Evolutionary conservation across 1,140 invertebrate genomes (phyloP), one percentile per base, ranked within the genome.

Genomic region (Diabrotica virgifera): DNA sequence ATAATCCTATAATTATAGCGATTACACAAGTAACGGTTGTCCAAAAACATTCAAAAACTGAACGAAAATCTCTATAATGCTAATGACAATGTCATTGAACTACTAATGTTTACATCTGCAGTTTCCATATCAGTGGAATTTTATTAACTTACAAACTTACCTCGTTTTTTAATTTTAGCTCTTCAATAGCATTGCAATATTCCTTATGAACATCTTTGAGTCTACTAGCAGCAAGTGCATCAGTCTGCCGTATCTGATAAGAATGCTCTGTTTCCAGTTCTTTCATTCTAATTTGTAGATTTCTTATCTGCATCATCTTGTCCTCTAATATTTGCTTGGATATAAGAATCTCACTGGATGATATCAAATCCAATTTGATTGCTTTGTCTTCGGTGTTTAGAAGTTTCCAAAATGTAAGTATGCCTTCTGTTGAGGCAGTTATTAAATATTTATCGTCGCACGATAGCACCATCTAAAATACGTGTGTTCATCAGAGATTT

Each of bases 401-500:
- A 36, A 96, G 76, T 73, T 88, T 87, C 94, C 95, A 97, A 62
- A 96, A 83, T 61, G 92, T 90, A 11, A 97, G 83, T 0, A 88
- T 88, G 0, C 92, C 89, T 75, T 92, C 91, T 66, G 83, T 80
- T 2, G 88, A 87, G 6, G 88, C 85, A 6, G 90, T 90, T 36
- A 96, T 84, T 35, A 96, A 74, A 37, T 85, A 85, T 69, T 89
- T 87, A 77, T 95, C 93, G 73, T 95, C 90, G 71, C 88, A 90
- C 5, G 92, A 86, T 36, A 93, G 77, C 24, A 79, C 79, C 67
- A 91, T 84, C 78, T 87, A 85, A 50, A 76, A 70, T 52, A 53
- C 40, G 40, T n/a, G n/a, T n/a, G n/a, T n/a, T n/a, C n/a, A n/a
- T n/a, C n/a, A n/a, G n/a, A n/a, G n/a, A n/a, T n/a, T n/a, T n/a